phyloP scores from a whole-genome alignment of 2,113 vertebrate genomes.

The Maccullochella peelii region DNA sequence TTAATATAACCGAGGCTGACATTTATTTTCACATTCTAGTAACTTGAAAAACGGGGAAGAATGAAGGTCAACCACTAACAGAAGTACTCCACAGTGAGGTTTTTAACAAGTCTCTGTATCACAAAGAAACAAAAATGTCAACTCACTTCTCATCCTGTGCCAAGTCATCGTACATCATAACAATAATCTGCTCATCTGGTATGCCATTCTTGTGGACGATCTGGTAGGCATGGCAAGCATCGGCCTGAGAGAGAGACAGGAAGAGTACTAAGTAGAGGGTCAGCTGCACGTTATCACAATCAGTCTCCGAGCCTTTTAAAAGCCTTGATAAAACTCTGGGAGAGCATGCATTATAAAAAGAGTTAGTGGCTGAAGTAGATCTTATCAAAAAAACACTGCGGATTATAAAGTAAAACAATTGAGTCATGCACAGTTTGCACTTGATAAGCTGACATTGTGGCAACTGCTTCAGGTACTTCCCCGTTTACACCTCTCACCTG shows the following conservation, averaged over 20 bases:
- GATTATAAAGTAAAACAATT: not conserved
- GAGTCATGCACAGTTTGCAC: conserved; percentile 19
- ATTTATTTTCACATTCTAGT: not conserved
- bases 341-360: not conserved
- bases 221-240: conserved; percentile 96
- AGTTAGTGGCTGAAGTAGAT: not conserved
- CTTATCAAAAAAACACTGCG: conserved; percentile 8
- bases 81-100: not conserved
- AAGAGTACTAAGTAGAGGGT: conserved; percentile 3
- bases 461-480: not conserved
- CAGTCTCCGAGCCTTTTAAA: not conserved
- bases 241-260: conserved; percentile 84
- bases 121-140: not conserved
- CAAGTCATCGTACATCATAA: conserved; percentile 99
- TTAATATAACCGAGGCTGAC: not conserved
- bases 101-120: not conserved
- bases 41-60: not conserved
- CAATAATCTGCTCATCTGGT: conserved; percentile 95
- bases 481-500: conserved; percentile 84
- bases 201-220: conserved; percentile 94
- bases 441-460: not conserved
- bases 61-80: not conserved
- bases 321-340: not conserved
- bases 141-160: conserved; percentile 90
- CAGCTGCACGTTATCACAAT: not conserved